Conservation (phyloP, 2,113 vertebrate genomes). For the Calyptomena viridis region DNA sequence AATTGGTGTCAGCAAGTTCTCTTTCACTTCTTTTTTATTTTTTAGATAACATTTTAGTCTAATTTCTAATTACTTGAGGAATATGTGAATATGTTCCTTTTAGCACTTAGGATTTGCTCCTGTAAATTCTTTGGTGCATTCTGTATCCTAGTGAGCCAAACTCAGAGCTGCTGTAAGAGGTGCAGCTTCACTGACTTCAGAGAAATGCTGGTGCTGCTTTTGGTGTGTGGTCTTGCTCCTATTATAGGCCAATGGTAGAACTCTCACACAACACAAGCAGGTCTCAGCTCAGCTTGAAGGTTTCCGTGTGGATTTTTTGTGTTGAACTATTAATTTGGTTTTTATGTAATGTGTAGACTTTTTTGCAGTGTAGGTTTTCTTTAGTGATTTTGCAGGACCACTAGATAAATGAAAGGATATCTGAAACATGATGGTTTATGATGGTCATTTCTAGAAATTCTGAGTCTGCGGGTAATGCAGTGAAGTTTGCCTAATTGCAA, state of each 20-base stretch:
- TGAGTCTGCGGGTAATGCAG: not conserved
- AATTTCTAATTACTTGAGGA: slow-evolving; percentile 43
- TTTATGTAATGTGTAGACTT: not conserved
- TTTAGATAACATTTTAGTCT: not conserved
- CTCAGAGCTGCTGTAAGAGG: not conserved
- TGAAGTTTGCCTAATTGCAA: slow-evolving; percentile 19
- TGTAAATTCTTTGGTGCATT: not conserved
- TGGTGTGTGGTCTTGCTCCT: not conserved
- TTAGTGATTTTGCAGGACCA: not conserved
- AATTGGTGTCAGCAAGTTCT: slow-evolving; percentile 36
- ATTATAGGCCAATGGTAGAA: not conserved
- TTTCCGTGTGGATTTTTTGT: not conserved
- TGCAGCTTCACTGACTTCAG: not conserved
- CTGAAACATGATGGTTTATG: not conserved
- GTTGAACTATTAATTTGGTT: not conserved
- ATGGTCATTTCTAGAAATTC: not conserved
- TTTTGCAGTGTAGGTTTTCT: not conserved
- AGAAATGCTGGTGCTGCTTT: not conserved
- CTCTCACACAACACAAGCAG: not conserved
- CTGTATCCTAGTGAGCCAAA: not conserved
- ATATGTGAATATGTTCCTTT: not conserved
- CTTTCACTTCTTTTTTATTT: not conserved
- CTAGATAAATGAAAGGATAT: not conserved
- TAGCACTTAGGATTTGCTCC: slow-evolving; percentile 6
- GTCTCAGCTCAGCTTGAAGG: not conserved